Evolutionary conservation across 2,888 invertebrate genomes (phyloP), one percentile per base, ranked within the genome.

Genomic region (Noctua janthe): DNA sequence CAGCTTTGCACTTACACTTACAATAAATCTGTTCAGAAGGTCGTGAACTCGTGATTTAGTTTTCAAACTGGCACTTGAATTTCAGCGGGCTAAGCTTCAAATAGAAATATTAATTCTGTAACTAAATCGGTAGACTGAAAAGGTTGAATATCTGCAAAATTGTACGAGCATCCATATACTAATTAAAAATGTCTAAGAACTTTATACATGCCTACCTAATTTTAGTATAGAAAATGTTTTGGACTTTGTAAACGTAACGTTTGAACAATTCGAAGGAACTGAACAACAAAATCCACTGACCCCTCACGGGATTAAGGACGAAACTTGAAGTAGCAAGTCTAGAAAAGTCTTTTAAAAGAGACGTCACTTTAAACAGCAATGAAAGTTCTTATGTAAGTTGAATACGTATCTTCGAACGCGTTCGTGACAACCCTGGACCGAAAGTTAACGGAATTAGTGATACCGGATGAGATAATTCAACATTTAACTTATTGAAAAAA

Each of bases 351-450:
- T 77, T 35, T 76, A 59, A 83, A 87, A 76, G 64, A 81, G 73
- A 85, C 80, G 82, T 86, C 74, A 79, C 82, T 75, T 80, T 88
- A 84, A 88, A 90, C 75, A 87, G 80, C 62, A 78, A 78, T 71
- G 77, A 86, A 86, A 88, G 83, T 89, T 89, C 81, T 86, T 89
- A 87, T 80, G 76, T 89, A 88, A 89, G 83, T 89, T 82, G 83
- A 90, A 90, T 88, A 82, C 79, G 80, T 83, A 85, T 74, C 71
- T 85, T 71, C 59, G 77, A 54, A 77, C 62, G 75, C 70, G 64
- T 78, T 80, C 74, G 76, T 73, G 86, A 74, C 79, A 88, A 67
- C 83, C 86, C 81, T 87, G 74, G 67, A 66, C 75, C n/a, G 29
- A 80, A 87, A 75, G 71, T 77, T 80, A 78, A 73, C 47, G 39